Base-by-base conservation (phyloP, 1,140 invertebrate genomes). In the Aphelenchoides fujianensis region DNA sequence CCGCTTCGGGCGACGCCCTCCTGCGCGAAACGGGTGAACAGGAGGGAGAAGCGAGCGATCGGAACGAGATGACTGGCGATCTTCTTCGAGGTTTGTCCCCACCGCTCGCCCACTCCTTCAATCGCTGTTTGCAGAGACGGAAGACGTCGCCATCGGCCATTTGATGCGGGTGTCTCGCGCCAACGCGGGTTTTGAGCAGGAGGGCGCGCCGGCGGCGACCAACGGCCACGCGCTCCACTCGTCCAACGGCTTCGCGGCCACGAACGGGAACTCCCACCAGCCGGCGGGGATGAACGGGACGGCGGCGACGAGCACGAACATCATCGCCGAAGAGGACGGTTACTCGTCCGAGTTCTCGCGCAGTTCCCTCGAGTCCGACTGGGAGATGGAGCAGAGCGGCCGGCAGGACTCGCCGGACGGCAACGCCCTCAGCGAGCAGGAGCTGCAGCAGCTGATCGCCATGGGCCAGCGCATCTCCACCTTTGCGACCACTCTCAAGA, bases 271-370 rank as follows among this genome's bases (percentile, higher is more conserved):
- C 19, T 5, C 19, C 16, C 12, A 34, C 32, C 30, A 12, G 23
- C 16, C 31, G 3, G 30, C 37, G 3, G 27, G 62, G 2, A 5
- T 32, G 70, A 73, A 74, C 48, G 71, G 70, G 19, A 70, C 28
- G 35, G 36, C 71, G 9, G 3, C 23, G 31, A 35, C 71, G n/a
- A 2, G 68, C n/a, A 30, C 71, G 28, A 73, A 23, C 41, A 72
- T 71, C 37, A 52, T 71, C 3, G 69, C 27, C 2, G 69, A 71
- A 12, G 31, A 35, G 19, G 37, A 36, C 1, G 68, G 73, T 34
- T 59, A 7, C 55, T 59, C 55, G 7, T 59, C 55, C 55, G 55
- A 59, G 5, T 59, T 59, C 5, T 30, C 27, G 12, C 5, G 23
- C 19, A 7, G 5, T 5, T 5, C 5, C 27, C 12, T 7, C 27